These are phyloP conservation scores for Arctocebus calabarensis DNA, from an alignment of 2,797 vertebrate species.

Conservation along the genomic window DNA sequence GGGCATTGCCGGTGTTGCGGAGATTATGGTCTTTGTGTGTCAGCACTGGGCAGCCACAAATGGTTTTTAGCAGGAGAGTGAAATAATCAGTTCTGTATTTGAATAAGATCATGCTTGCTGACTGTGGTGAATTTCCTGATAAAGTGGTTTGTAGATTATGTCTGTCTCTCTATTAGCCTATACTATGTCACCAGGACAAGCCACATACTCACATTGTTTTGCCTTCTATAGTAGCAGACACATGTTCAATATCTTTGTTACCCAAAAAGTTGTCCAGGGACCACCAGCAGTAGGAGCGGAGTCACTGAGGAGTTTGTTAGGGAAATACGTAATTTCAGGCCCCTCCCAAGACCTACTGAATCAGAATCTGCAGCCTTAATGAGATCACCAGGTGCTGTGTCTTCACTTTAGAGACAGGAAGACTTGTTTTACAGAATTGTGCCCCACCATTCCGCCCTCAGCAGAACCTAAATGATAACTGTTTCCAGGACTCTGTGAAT, in stretches of 20 bases:
- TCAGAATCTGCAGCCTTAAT: not conserved
- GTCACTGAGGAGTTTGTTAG: not conserved
- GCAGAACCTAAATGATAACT: not conserved
- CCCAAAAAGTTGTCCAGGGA: not conserved
- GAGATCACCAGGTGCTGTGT: not conserved
- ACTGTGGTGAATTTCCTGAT: not conserved
- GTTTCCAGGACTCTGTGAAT: not conserved
- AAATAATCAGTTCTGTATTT: not conserved
- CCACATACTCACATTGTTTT: not conserved
- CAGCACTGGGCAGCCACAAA: not conserved
- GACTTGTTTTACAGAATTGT: not conserved
- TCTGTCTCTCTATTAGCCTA: not conserved
- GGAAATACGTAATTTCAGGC: conserved; percentile 31
- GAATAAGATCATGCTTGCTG: not conserved
- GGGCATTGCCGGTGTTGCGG: not conserved
- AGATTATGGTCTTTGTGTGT: not conserved
- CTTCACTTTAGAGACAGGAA: not conserved
- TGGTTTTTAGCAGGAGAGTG: not conserved
- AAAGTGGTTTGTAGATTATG: conserved; percentile 10
- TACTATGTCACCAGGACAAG: not conserved
- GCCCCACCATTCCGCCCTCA: not conserved
- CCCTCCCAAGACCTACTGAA: not conserved
- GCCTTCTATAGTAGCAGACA: not conserved
- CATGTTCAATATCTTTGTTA: not conserved
- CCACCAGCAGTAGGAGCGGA: not conserved